Conservation (phyloP, 2,797 vertebrate species). For the Anguilla anguilla region DNA sequence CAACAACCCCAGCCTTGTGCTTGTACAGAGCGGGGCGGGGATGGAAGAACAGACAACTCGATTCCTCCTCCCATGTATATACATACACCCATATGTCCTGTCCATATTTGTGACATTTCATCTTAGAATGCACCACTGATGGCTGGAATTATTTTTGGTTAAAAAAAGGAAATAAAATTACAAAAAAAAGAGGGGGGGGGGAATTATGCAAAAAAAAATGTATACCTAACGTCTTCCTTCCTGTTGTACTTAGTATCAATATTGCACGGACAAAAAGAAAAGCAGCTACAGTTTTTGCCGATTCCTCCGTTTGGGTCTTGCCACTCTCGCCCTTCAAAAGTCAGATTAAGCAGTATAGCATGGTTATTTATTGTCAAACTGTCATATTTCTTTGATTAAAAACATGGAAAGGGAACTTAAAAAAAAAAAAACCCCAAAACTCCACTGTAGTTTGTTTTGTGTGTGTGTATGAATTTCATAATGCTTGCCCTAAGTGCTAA, state of each 20-base stretch:
- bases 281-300: slow-evolving; percentile 24
- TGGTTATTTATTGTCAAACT: slow-evolving; percentile 24
- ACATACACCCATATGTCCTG: slow-evolving; percentile 62
- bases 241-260: slow-evolving; percentile 37
- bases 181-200: neutral
- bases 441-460: neutral
- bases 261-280: slow-evolving; percentile 45
- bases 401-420: slow-evolving; percentile 1
- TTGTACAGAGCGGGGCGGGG: slow-evolving; percentile 43
- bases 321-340: slow-evolving; percentile 14
- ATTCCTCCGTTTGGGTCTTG: slow-evolving; percentile 27
- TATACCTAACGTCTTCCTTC: slow-evolving; percentile 30
- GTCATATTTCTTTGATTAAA: slow-evolving; percentile 22
- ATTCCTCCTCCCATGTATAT: slow-evolving; percentile 69
- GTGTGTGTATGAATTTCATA: neutral
- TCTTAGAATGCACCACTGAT: slow-evolving; percentile 48
- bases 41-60: slow-evolving; percentile 33
- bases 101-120: slow-evolving; percentile 73
- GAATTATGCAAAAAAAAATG: neutral
- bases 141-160: slow-evolving; percentile 41
- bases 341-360: slow-evolving; percentile 26
- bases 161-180: slow-evolving; percentile 18
- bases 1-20: neutral
- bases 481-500: neutral
- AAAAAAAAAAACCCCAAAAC: neutral